A percentile compares a stretch with the other conserved stretches of the same genome.
These are phyloP conservation scores for Platycheirus albimanus DNA, from an alignment of 2,888 invertebrate species.

Conservation along the genomic window DNA sequence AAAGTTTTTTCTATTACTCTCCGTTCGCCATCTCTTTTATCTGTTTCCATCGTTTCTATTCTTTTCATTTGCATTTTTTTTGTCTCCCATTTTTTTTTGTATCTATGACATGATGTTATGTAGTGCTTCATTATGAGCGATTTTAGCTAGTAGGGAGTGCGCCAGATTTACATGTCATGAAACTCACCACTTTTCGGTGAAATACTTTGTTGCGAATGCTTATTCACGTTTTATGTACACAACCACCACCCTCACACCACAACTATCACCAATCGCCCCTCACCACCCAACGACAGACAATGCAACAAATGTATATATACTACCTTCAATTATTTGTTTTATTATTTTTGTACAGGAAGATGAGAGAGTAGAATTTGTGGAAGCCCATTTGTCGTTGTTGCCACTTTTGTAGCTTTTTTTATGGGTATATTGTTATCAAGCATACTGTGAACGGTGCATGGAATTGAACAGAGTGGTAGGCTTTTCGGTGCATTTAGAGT, in stretches of 20 bases:
- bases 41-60: conserved; percentile 15
- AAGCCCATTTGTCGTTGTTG: conserved; percentile 50
- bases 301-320: conserved; percentile 66
- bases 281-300: conserved; percentile 23
- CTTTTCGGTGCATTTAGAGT: not conserved
- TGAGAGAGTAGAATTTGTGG: conserved; percentile 18
- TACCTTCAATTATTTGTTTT: too few relatives aligned
- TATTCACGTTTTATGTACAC: conserved; percentile 40
- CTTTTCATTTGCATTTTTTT: conserved; percentile 27
- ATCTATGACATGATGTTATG: conserved; percentile 60
- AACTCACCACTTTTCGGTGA: conserved; percentile 56
- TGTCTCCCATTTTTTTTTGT: conserved; percentile 11
- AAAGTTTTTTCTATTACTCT: conserved; percentile 32
- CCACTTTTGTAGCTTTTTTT: conserved; percentile 22
- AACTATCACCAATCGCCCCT: not conserved
- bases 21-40: conserved; percentile 23
- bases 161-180: conserved; percentile 60
- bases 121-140: conserved; percentile 50
- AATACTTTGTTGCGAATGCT: conserved; percentile 56
- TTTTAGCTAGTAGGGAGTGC: conserved; percentile 33
- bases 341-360: conserved; percentile 2
- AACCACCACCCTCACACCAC: not conserved
- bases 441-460: conserved; percentile 38
- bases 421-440: conserved; percentile 40
- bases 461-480: conserved; percentile 7